Percentiles rank a stretch among this genome's conserved stretches.
Conservation (phyloP, 2,888 invertebrate species). For the Leptopilina myrica region DNA sequence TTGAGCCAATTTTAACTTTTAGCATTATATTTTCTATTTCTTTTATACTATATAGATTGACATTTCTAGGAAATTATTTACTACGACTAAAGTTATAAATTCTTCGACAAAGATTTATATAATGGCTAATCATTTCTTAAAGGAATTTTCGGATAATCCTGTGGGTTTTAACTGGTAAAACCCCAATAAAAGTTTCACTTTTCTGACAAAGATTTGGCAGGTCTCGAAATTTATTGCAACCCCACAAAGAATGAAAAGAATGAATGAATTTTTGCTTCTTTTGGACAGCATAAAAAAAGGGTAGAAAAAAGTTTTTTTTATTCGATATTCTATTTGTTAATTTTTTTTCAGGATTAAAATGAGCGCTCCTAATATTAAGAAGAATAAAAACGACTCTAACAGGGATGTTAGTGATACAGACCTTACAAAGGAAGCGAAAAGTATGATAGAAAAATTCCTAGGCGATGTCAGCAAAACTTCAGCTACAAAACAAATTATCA, state of each 20-base stretch:
- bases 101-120: not conserved
- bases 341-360: slow-evolving; percentile 62
- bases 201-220: not conserved
- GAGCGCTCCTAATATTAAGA: slow-evolving; percentile 70
- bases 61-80: not conserved
- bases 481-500: slow-evolving; percentile 90
- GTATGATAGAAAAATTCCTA: slow-evolving; percentile 85
- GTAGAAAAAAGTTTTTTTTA: not conserved
- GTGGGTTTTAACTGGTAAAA: not conserved
- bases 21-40: not conserved
- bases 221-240: not conserved
- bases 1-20: too few species aligned
- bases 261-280: not conserved
- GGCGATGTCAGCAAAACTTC: slow-evolving; percentile 91
- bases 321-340: not conserved
- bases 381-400: slow-evolving; percentile 67
- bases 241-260: not conserved
- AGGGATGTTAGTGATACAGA: slow-evolving; percentile 78
- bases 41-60: slow-evolving; percentile 10
- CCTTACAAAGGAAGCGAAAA: slow-evolving; percentile 80
- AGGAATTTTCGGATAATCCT: not conserved
- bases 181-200: slow-evolving; percentile 8
- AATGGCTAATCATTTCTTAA: not conserved
- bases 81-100: not conserved
- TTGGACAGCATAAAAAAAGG: not conserved